These are phyloP conservation scores for Entomyzon cyanotis DNA, from an alignment of 2,113 vertebrate species.

Conservation along the genomic window DNA sequence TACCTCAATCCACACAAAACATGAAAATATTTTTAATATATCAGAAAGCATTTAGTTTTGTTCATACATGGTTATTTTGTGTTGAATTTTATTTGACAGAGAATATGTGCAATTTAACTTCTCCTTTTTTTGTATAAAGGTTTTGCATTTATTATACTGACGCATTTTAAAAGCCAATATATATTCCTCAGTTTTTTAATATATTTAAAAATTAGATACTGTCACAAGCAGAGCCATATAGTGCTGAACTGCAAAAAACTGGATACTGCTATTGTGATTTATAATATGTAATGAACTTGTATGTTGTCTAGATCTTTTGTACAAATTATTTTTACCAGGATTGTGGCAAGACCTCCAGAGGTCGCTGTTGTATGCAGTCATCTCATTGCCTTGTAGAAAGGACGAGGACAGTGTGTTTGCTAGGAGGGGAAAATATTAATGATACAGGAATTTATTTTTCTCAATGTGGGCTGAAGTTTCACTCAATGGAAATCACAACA, in stretches of 20 bases:
- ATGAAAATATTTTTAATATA: not conserved
- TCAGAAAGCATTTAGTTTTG: not conserved
- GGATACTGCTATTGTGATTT: not conserved
- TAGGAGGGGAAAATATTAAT: conserved; percentile 24
- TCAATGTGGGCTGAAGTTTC: conserved; percentile 1
- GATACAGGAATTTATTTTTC: conserved; percentile 30
- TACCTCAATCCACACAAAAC: not conserved
- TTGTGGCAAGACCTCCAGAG: conserved; percentile 6
- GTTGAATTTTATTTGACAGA: not conserved
- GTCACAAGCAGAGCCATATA: not conserved
- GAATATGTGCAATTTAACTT: not conserved
- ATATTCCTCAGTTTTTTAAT: not conserved
- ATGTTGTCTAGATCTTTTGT: not conserved
- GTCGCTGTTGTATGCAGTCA: conserved; percentile 37
- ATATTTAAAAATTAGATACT: not conserved
- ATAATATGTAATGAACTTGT: not conserved
- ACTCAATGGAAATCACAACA: conserved; percentile 35
- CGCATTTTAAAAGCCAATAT: not conserved
- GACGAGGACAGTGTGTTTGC: not conserved
- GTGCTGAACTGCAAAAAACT: not conserved
- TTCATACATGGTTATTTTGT: not conserved
- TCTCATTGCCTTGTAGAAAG: not conserved
- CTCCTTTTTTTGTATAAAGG: not conserved
- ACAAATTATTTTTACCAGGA: not conserved
- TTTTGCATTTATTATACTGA: not conserved